These are phyloP conservation scores for Zosterops japonicus DNA, from an alignment of 2,113 vertebrate species.

Conservation along the genomic window DNA sequence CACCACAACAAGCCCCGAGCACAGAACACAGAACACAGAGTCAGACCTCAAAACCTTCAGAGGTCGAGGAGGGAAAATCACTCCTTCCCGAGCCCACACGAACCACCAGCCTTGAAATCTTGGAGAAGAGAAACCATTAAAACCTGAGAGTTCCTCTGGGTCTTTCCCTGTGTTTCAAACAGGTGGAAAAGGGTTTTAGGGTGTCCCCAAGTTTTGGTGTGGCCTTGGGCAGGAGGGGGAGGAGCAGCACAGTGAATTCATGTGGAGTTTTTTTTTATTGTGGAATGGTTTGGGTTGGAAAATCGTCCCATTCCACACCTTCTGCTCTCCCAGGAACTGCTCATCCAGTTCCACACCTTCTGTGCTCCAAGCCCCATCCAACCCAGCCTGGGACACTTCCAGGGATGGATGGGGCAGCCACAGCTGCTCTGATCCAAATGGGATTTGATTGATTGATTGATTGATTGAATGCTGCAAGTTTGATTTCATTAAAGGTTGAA, in stretches of 20 bases:
- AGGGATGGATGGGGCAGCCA: neutral
- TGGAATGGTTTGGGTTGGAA: neutral
- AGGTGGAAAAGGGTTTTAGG: neutral
- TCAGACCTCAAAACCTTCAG: no score
- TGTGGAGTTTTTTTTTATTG: neutral
- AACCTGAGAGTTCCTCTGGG: neutral
- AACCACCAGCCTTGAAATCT: no score
- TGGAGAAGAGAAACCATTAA: no score
- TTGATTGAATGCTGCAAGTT: neutral
- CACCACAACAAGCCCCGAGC: no score
- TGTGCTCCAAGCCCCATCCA: neutral
- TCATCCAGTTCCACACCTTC: neutral
- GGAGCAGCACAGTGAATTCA: rapidly evolving
- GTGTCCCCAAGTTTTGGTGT: neutral
- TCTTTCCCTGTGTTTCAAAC: neutral
- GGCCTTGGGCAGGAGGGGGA: neutral
- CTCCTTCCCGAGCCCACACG: no score
- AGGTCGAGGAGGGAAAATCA: no score
- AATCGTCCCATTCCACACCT: neutral
- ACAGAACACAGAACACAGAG: no score
- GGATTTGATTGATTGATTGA: neutral
- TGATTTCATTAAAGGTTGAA: neutral
- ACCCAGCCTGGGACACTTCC: neutral
- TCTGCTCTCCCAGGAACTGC: no score
- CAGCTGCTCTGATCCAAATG: neutral